Evolutionary conservation across 2,888 invertebrate species (phyloP), one percentile per base, ranked within the genome.

Genomic region (Mylabris sibirica): DNA sequence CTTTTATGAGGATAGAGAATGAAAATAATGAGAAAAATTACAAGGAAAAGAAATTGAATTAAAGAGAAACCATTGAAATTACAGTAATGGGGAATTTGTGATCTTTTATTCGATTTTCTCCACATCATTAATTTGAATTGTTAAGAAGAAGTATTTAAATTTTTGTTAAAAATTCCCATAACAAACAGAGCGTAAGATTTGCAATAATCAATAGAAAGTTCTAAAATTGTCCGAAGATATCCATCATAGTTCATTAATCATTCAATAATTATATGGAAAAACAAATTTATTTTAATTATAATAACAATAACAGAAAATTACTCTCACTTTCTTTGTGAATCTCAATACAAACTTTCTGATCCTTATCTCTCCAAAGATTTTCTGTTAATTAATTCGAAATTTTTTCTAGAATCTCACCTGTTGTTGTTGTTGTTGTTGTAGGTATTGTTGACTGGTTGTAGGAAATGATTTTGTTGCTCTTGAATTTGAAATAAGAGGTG

Each of bases 401-500:
- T 44, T 17, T 5, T 17, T 44, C 44, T 44, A 44, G 12, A 57
- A 24, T 57, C 53, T 70, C 61, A 67, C 67, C 67, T 70, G 66
- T 61, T 64, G 20, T 41, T 41, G 17, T 49, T 17, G 30, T 65
- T 70, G 66, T 61, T 64, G 20, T 41, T 41, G 17, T 49, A 5
- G 30, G 30, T 30, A 30, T 30, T 30, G 57, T 57, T 24, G 24
- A 24, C 3, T 24, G 24, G 57, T 24, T 35, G 59, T 6, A 59
- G 20, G 38, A 14, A 59, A 64, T 34, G 59, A 26, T 26, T 30
- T 64, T 30, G 20, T 34, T 35, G 59, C 22, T 44, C 59, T 60
- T 62, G 49, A 64, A 63, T 69, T 61, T 12, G 69, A 59, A 26
- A 75, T 34, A 72, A 83, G 75, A 66, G 85, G 85, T 63, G 82